These are phyloP conservation scores for Lasiommata megera DNA, from an alignment of 2,888 invertebrate species.

Conservation along the genomic window DNA sequence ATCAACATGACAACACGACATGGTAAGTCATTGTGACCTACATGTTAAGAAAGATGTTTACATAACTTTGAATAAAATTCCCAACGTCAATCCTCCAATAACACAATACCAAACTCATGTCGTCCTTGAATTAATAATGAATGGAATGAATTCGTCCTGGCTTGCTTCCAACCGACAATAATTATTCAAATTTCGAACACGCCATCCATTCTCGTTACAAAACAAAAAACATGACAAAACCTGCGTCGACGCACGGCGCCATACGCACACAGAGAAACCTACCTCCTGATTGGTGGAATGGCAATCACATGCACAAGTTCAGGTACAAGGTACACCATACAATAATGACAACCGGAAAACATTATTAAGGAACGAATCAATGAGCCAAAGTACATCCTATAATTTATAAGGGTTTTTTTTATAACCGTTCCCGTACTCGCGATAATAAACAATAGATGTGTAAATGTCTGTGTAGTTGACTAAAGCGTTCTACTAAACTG, in stretches of 20 bases:
- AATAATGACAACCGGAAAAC: slow-evolving; percentile 7
- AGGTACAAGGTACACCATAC: background rate
- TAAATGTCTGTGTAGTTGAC: too few relatives aligned
- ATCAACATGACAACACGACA: too few relatives aligned
- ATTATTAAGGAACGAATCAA: slow-evolving; percentile 7
- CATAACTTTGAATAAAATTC: background rate
- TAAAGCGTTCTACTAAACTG: too few relatives aligned
- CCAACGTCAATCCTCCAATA: background rate
- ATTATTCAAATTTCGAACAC: slow-evolving; percentile 21
- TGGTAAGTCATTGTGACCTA: too few relatives aligned
- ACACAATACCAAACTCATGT: background rate
- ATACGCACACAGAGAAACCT: slow-evolving; percentile 22
- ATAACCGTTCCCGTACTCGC: background rate
- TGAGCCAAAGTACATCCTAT: background rate
- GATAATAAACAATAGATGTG: too few relatives aligned
- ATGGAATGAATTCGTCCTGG: slow-evolving; percentile 14
- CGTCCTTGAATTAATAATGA: slow-evolving; percentile 15
- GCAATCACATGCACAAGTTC: background rate
- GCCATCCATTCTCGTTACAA: slow-evolving; percentile 28
- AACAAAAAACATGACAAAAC: slow-evolving; percentile 31
- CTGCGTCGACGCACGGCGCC: slow-evolving; percentile 38
- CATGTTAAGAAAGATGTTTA: too few relatives aligned
- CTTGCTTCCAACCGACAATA: slow-evolving; percentile 12
- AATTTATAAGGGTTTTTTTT: slow-evolving; percentile 1
- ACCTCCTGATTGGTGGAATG: slow-evolving; percentile 6